Evolutionary conservation across 2,888 invertebrate genomes (phyloP).

Genomic region (Unio pictorum): DNA sequence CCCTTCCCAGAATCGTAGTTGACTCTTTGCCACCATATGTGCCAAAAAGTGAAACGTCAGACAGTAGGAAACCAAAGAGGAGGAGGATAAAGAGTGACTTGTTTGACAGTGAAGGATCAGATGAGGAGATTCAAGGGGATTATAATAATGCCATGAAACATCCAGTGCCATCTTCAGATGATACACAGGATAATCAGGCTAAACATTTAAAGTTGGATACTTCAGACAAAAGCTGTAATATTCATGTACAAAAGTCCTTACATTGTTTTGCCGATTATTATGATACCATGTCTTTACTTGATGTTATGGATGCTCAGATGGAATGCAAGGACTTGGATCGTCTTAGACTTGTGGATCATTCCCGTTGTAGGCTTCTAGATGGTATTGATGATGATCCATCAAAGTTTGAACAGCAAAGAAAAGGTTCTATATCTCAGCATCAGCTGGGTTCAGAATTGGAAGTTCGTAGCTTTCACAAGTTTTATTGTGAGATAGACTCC

Average conservation of each 20-base stretch:
- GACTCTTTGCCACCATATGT: constrained; percentile 5
- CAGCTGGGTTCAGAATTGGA: constrained; percentile 26
- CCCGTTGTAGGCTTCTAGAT: no score
- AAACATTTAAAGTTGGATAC: background rate
- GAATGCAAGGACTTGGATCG: no score
- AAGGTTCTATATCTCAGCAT: background rate
- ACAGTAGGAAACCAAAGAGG: constrained; percentile 10
- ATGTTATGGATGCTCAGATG: constrained; percentile 19
- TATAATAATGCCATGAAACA: no score
- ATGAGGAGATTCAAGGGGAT: constrained; percentile 16
- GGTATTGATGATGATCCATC: no score
- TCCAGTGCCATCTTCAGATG: no score
- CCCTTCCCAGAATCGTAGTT: constrained; percentile 27
- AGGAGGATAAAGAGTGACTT: constrained; percentile 44
- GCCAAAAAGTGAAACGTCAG: no score
- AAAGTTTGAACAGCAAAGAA: no score
- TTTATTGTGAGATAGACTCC: constrained; percentile 16
- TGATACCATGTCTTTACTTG: constrained; percentile 43
- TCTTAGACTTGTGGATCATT: no score
- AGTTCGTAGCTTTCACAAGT: constrained; percentile 19
- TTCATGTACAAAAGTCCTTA: constrained; percentile 21
- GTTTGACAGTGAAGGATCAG: constrained; percentile 58
- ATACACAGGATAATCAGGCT: no score
- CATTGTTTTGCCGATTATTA: constrained; percentile 39
- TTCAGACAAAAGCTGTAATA: background rate